Conservation (phyloP, 2,888 invertebrate genomes). For the Rotaria magnacalcarata region DNA sequence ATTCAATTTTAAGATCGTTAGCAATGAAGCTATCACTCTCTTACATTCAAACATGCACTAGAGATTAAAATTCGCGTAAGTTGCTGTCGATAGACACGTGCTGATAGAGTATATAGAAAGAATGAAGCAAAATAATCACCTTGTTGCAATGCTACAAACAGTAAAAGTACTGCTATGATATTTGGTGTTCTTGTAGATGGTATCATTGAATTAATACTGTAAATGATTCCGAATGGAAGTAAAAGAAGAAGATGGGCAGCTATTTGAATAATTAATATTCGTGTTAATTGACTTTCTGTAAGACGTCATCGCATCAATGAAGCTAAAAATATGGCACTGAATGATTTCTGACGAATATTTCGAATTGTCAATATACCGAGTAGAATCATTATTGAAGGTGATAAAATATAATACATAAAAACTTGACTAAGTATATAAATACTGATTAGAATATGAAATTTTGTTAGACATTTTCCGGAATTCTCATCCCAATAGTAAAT, state of each 20-base stretch:
- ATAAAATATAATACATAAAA: background rate
- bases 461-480: background rate
- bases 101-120: background rate
- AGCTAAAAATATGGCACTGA: background rate
- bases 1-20: background rate
- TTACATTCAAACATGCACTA: background rate
- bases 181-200: background rate
- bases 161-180: background rate
- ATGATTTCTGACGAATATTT: background rate
- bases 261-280: background rate
- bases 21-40: background rate
- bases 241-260: background rate
- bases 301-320: background rate
- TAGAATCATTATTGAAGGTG: background rate
- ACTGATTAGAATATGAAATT: background rate
- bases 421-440: conserved; percentile 1
- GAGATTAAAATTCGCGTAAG: background rate
- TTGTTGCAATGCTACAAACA: background rate
- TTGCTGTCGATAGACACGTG: background rate
- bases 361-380: background rate
- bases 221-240: background rate
- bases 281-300: background rate
- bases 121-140: background rate
- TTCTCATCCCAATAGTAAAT: background rate
- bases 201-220: background rate